A percentile compares a stretch with the other conserved stretches of the same genome.
These are phyloP conservation scores for Pangasius sanitwongsei DNA, from an alignment of 2,797 vertebrate species.

Conservation along the genomic window DNA sequence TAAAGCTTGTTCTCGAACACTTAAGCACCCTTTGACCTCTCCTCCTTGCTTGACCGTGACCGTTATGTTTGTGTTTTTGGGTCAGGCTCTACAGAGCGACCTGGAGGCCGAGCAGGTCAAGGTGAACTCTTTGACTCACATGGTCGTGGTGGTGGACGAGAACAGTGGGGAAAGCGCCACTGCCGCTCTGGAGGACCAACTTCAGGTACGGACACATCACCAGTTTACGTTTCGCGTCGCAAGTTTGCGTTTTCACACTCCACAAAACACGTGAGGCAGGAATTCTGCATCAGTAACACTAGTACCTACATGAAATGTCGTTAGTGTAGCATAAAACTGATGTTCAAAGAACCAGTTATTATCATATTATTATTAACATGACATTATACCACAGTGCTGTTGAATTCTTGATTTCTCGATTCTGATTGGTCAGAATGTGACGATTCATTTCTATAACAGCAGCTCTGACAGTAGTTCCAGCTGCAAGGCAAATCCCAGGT, in stretches of 20 bases:
- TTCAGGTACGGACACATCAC: conserved; percentile 80
- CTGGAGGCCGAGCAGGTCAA: conserved; percentile 95
- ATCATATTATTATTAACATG: background rate
- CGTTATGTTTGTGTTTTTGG: background rate
- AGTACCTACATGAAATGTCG: background rate
- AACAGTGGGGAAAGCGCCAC: conserved; percentile 91
- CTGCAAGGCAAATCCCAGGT: background rate
- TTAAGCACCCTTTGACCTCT: background rate
- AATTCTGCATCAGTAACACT: background rate
- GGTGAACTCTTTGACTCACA: conserved; percentile 96
- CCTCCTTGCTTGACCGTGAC: background rate
- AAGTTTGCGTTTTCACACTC: background rate
- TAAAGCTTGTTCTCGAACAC: background rate
- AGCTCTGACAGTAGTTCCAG: background rate
- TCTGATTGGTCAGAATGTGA: background rate
- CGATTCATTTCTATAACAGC: background rate
- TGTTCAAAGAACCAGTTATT: background rate
- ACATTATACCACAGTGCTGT: background rate
- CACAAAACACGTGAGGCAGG: background rate
- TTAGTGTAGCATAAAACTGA: background rate
- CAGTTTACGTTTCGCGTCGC: background rate
- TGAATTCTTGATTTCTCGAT: background rate
- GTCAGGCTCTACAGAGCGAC: conserved; percentile 89
- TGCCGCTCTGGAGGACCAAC: conserved; percentile 87
- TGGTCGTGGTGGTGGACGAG: conserved; percentile 98